Conservation (phyloP, 2,113 vertebrate species). For the Tricholaema leucomelas region DNA sequence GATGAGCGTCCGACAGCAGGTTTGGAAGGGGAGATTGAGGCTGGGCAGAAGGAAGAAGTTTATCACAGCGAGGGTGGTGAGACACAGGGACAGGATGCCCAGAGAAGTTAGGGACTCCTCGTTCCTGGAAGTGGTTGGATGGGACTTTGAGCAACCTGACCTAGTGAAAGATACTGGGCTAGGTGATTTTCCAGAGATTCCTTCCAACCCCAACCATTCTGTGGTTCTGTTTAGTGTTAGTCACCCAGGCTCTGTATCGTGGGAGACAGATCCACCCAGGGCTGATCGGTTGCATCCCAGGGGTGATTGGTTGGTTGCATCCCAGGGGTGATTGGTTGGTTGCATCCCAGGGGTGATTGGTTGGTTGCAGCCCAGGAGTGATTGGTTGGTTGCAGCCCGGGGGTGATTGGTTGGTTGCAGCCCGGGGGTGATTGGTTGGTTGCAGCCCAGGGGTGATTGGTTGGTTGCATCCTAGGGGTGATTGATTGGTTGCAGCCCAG, state of each 20-base stretch:
- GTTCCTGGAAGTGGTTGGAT: background rate
- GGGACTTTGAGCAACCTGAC: background rate
- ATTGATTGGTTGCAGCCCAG: background rate
- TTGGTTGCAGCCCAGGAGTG: background rate
- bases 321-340: background rate
- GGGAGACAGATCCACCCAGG: background rate
- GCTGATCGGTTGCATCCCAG: background rate
- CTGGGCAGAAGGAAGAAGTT: no score
- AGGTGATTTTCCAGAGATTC: background rate
- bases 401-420: background rate
- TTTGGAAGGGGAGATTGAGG: background rate
- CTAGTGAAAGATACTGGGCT: background rate
- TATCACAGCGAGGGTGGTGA: no score
- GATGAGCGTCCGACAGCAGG: background rate
- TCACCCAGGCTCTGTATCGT: no score
- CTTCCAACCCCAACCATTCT: no score
- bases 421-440: background rate
- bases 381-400: background rate
- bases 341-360: background rate
- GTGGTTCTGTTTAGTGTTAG: background rate
- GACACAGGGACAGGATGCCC: no score
- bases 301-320: background rate
- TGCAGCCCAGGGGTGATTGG: background rate
- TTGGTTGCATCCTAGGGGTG: background rate
- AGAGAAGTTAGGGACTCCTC: no score